Evolutionary conservation across 2,113 vertebrate genomes (phyloP).

Genomic region (Illadopsis cleaveri): DNA sequence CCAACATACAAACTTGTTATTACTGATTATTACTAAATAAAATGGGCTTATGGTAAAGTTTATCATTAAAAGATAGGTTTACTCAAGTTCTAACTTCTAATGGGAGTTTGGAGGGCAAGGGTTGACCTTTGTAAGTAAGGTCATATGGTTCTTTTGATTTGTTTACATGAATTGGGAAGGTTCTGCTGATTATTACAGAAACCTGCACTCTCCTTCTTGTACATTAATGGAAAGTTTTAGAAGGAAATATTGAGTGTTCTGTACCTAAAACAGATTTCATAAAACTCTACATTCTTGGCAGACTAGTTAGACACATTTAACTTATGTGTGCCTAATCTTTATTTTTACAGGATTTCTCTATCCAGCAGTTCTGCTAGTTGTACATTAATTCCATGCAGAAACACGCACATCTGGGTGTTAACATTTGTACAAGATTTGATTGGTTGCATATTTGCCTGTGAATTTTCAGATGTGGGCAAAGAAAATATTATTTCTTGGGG

Average conservation of each 20-base stretch:
- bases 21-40: not conserved
- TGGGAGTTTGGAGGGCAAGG: not conserved
- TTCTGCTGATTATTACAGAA: slow-evolving; percentile 16
- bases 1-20: not conserved
- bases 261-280: slow-evolving; percentile 20
- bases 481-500: slow-evolving; percentile 7
- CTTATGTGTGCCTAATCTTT: slow-evolving; percentile 27
- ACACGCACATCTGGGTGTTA: slow-evolving; percentile 41
- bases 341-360: slow-evolving; percentile 37
- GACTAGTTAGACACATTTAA: not conserved
- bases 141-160: not conserved
- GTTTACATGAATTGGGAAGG: not conserved
- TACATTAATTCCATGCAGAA: slow-evolving; percentile 28
- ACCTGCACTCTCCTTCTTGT: not conserved
- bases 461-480: slow-evolving; percentile 8
- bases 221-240: not conserved
- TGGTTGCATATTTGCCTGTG: slow-evolving; percentile 20
- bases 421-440: not conserved
- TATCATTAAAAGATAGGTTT: not conserved
- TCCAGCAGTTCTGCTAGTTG: slow-evolving; percentile 31
- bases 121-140: not conserved
- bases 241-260: not conserved
- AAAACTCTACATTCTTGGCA: slow-evolving; percentile 37
- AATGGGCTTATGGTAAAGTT: not conserved
- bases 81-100: not conserved